Percentiles rank a stretch among this genome's conserved stretches.
These are phyloP conservation scores for Oeneis ivallda DNA, from an alignment of 2,888 invertebrate genomes.

Conservation along the genomic window DNA sequence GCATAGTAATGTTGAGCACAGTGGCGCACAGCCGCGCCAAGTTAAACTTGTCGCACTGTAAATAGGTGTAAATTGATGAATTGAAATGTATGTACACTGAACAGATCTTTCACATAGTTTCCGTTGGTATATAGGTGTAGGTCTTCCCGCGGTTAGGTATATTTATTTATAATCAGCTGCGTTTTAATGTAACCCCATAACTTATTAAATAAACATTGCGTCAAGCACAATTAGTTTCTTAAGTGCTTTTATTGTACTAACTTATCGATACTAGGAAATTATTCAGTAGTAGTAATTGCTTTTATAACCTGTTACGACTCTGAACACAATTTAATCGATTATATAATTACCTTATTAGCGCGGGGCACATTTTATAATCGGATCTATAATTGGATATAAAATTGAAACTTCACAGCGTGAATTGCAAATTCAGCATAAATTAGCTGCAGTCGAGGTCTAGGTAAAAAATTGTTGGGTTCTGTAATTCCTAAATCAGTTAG, in stretches of 20 bases:
- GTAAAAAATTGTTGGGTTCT: slow-evolving; percentile 55
- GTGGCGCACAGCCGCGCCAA: no score
- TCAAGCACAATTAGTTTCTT: slow-evolving; percentile 13
- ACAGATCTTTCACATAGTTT: no score
- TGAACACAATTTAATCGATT: slow-evolving; percentile 24
- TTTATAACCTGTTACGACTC: slow-evolving; percentile 20
- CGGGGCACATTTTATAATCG: slow-evolving; percentile 8
- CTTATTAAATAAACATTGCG: slow-evolving; percentile 6
- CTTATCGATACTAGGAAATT: slow-evolving; percentile 22
- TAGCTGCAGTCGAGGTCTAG: slow-evolving; percentile 36
- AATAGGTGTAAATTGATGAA: no score
- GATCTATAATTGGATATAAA: slow-evolving; percentile 27
- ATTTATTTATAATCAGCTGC: no score
- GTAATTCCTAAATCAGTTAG: slow-evolving; percentile 70
- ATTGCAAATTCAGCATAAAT: slow-evolving; percentile 41
- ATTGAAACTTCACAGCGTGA: slow-evolving; percentile 24
- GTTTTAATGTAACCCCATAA: background rate
- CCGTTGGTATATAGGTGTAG: no score
- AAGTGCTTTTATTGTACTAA: slow-evolving; percentile 10
- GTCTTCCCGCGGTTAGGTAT: no score
- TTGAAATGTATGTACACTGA: no score
- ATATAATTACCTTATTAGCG: slow-evolving; percentile 29
- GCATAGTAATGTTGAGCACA: no score
- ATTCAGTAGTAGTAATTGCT: slow-evolving; percentile 21
- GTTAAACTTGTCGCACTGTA: no score